These are phyloP conservation scores for Phocoena sinus DNA, from an alignment of 2,113 vertebrate species.

Conservation along the genomic window DNA sequence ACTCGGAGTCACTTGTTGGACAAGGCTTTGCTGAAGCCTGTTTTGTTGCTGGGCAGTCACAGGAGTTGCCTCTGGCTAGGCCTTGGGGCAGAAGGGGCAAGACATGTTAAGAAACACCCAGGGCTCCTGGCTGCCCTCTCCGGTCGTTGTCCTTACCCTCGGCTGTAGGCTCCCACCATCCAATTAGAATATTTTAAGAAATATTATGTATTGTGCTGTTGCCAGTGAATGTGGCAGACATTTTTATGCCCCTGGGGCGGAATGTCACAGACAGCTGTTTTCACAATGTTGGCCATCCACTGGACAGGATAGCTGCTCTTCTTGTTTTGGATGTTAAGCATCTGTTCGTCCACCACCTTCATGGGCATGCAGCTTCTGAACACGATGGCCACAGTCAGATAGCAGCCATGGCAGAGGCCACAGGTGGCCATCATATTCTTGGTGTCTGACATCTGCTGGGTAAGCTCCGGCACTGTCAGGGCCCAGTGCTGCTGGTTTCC, in stretches of 20 bases:
- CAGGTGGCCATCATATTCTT: background rate
- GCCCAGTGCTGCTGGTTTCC: background rate
- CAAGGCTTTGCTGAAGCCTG: slow-evolving; percentile 94
- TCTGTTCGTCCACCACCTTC: background rate
- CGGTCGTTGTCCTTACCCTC: slow-evolving; percentile 84
- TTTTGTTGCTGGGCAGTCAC: slow-evolving; percentile 87
- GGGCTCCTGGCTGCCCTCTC: slow-evolving; percentile 88
- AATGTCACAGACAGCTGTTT: background rate
- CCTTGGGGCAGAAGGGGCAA: slow-evolving; percentile 76
- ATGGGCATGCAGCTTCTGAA: background rate
- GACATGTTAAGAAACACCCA: slow-evolving; percentile 80
- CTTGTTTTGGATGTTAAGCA: background rate
- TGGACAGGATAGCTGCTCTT: background rate
- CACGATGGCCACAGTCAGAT: background rate
- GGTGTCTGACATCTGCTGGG: too few relatives aligned
- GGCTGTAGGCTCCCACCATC: slow-evolving; percentile 85
- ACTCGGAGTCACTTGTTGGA: slow-evolving; percentile 90
- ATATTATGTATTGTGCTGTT: background rate
- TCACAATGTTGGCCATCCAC: background rate
- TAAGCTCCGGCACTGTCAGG: background rate
- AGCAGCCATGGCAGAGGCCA: background rate
- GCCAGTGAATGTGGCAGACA: background rate
- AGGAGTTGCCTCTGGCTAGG: slow-evolving; percentile 83
- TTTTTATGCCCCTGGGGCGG: too few relatives aligned
- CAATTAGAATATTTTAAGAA: background rate